Evolutionary conservation across 2,113 vertebrate species (phyloP), one percentile per base, ranked within the genome.

Genomic region (Varanus komodoensis): DNA sequence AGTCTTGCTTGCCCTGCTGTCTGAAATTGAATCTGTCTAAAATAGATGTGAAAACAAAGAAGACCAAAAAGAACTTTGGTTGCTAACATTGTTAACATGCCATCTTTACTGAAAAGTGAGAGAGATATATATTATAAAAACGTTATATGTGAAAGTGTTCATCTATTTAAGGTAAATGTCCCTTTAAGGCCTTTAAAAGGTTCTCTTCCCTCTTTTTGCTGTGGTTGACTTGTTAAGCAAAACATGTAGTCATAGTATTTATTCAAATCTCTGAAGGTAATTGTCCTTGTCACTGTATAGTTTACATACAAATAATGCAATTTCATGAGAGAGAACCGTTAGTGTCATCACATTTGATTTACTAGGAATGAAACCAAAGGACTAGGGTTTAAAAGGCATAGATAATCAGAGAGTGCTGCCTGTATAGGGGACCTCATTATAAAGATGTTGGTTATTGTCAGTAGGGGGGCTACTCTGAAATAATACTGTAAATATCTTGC

Each of bases 251-350:
- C 57, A 64, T 64, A 11, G 75, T 81, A 29, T 81, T 80, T 90
- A 86, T 73, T 80, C n/a, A 61, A 23, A 78, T 86, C 77, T 74
- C n/a, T 61, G 75, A 86, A 74, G 75, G 77, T 64, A 86, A 86
- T 89, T 89, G 87, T 82, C 67, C 87, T 86, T 81, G 83, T 86
- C 75, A 57, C 64, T 79, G 67, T 90, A 86, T 86, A 67, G 38
- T 64, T 73, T 68, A 50, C 0, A 0, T 79, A 11, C 0, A 0
- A 85, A 38, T 38, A 90, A 69, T 89, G 69, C 81, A 88, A 87
- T 93, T 93, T 93, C 87, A 92, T 82, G 64, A 86, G 91, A 44
- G 92, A 80, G 68, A 83, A 61, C 38, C 19, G 21, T 82, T 87
- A 67, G 68, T 87, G 64, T 93, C 3, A 14, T 79, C 82, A 0